Evolutionary conservation across 1,140 invertebrate genomes (phyloP).

Genomic region (Leptopilina boulardi): DNA sequence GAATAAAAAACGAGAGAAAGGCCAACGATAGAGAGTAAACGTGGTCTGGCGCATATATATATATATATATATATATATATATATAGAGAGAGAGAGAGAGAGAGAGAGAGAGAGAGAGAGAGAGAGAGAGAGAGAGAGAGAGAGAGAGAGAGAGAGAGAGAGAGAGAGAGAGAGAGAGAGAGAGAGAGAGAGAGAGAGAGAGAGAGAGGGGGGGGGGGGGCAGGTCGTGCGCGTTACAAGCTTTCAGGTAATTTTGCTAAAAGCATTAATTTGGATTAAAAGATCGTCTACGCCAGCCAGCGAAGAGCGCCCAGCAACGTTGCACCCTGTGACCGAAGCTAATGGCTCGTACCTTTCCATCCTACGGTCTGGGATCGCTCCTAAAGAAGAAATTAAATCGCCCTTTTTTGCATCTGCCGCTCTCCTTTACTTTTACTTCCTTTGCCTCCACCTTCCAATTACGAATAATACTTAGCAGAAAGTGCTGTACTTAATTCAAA

Average conservation of each 20-base stretch:
- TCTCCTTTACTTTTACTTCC: conserved; percentile 17
- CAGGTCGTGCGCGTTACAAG: conserved; percentile 55
- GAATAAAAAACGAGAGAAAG: conserved; percentile 15
- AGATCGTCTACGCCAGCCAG: conserved; percentile 59
- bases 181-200: conserved; percentile 33
- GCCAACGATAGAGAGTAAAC: conserved; percentile 10
- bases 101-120: conserved; percentile 33
- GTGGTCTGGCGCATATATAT: conserved; percentile 35
- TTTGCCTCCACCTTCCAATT: conserved; percentile 45
- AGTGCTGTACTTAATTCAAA: conserved; percentile 36
- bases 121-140: conserved; percentile 34
- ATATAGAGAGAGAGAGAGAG: no score
- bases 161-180: background rate
- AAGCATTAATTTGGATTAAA: conserved; percentile 73
- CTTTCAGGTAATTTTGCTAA: conserved; percentile 70
- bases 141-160: conserved; percentile 18
- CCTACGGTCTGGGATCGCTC: conserved; percentile 34
- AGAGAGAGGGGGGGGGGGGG: conserved; percentile 30
- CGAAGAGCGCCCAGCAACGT: conserved; percentile 57
- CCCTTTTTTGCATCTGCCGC: conserved; percentile 51
- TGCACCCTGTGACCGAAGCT: conserved; percentile 57
- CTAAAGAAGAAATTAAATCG: conserved; percentile 50
- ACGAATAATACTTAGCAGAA: conserved; percentile 55
- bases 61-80: no score
- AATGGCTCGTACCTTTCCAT: conserved; percentile 64